Evolutionary conservation across 2,113 vertebrate species (phyloP), one percentile per base, ranked within the genome.

Genomic region (Aspiorhynchus laticeps): DNA sequence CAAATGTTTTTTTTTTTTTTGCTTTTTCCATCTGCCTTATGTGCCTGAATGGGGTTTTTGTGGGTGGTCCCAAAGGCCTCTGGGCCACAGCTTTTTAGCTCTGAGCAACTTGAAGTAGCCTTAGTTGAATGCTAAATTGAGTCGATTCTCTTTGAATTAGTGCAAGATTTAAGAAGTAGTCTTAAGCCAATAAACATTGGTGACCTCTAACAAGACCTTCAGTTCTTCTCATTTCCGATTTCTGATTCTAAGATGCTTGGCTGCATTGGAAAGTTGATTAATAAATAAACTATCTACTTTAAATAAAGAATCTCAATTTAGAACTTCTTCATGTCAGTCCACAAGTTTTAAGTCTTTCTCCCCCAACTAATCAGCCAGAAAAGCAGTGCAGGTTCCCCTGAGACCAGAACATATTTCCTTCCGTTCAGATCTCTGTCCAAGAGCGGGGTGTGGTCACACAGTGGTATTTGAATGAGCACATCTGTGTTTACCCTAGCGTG

Each of bases 61-160:
- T 93, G 92, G 92, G 93, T 93, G 93, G 93, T 91, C 94, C 85
- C 85, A 85, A 82, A 90, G 89, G 90, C 83, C 85, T 0, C 77
- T 59, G 73, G 81, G 90, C 80, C 87, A 89, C 73, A 77, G 78
- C 77, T 71, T 81, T 86, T 86, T 28, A 83, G 10, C 61, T 31
- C 63, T 81, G 4, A 71, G 41, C 81, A 83, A 48, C 19, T 0
- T 24, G 43, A 83, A 83, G 21, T 14, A 43, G n/a, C 38, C 15
- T 48, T 48, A 76, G 19, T 3, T 71, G n/a, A 76, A 46, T 43
- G 24, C 46, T 53, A 33, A 78, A 28, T 33, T 15, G 17, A 51
- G 11, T 71, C 1, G 0, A 33, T 71, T 51, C 46, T 41, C 1
- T 81, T 46, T 46, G 4, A 63, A 81, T 63, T 81, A 61, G 53